Conservation (phyloP, 2,797 vertebrate species). For the Phataginus tetradactyla region DNA sequence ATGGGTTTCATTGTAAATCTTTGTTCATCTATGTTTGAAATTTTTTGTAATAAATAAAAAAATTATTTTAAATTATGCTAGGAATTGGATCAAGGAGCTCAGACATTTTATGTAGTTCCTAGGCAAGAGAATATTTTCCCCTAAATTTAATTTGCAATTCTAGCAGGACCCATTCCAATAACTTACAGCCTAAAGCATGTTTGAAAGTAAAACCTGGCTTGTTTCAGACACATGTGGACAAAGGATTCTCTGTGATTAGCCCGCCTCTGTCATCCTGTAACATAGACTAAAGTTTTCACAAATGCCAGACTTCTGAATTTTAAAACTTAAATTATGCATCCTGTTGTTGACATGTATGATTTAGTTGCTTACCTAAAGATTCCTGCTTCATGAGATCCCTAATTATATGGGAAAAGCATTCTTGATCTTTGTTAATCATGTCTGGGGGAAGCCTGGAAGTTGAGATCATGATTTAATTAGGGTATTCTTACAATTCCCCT, state of each 20-base stretch:
- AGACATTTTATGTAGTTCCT: background rate
- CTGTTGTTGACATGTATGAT: conserved; percentile 34
- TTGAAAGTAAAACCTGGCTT: conserved; percentile 10
- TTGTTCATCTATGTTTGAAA: conserved; percentile 1
- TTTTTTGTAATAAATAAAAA: conserved; percentile 10
- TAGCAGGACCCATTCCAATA: background rate
- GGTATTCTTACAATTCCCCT: conserved; percentile 62
- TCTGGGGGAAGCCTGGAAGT: conserved; percentile 67
- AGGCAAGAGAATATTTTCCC: background rate
- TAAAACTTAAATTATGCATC: conserved; percentile 45
- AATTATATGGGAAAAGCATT: conserved; percentile 73
- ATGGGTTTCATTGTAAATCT: background rate
- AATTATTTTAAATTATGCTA: background rate
- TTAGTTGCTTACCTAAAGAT: conserved; percentile 60
- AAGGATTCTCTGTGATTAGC: background rate
- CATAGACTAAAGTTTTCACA: background rate
- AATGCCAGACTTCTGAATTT: conserved; percentile 6
- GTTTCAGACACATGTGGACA: background rate
- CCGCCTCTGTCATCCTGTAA: background rate
- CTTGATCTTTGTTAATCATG: conserved; percentile 75
- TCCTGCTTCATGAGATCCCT: conserved; percentile 72
- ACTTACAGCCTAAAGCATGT: background rate
- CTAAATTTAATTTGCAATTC: conserved; percentile 31
- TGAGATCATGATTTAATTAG: conserved; percentile 74
- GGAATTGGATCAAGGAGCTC: background rate